Conservation (phyloP, 2,797 vertebrate species). For the Scyliorhinus canicula region DNA sequence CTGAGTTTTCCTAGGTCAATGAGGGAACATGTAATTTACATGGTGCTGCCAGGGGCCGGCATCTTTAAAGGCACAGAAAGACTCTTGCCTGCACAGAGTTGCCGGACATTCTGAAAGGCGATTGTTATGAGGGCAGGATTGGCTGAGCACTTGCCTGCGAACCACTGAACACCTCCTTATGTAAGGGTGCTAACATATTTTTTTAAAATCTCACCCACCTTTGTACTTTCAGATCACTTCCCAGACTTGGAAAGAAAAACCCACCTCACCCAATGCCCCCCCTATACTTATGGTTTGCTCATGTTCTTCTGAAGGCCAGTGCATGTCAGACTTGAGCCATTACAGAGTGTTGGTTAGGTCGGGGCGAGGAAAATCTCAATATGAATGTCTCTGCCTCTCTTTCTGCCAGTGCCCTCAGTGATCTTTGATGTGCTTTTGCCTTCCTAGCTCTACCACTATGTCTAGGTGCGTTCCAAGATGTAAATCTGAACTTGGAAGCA, state of each 20-base stretch:
- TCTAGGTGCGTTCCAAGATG: no score
- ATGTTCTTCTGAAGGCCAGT: not conserved
- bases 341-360: not conserved
- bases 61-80: not conserved
- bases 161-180: not conserved
- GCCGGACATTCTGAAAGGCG: not conserved
- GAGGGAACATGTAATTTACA: not conserved
- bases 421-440: no score
- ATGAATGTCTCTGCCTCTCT: not conserved
- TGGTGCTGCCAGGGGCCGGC: not conserved
- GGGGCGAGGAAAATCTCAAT: not conserved
- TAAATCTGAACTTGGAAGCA: no score
- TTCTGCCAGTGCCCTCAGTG: no score
- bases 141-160: not conserved
- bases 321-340: not conserved
- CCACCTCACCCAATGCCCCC: not conserved
- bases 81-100: not conserved
- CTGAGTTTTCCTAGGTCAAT: not conserved
- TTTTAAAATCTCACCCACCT: not conserved
- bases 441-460: no score
- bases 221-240: not conserved
- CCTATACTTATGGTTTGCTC: not conserved
- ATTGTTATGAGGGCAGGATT: not conserved
- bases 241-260: not conserved
- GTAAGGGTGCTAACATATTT: not conserved